A percentile compares a stretch with the other conserved stretches of the same genome.
These are phyloP conservation scores for Onchidella celtica DNA, from an alignment of 2,888 invertebrate species.

Conservation along the genomic window DNA sequence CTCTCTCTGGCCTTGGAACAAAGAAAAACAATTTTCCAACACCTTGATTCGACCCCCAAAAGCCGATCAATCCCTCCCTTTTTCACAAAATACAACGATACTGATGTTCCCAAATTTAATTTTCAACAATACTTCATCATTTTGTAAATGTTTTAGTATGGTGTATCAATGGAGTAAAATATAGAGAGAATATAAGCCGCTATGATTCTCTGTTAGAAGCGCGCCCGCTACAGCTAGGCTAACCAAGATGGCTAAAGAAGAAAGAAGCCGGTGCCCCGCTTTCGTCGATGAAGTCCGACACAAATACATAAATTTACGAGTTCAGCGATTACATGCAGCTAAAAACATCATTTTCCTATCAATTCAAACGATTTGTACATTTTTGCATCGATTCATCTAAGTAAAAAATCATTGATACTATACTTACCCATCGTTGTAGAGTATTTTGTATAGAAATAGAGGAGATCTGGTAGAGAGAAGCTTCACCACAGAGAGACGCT, in stretches of 20 bases:
- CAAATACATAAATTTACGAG: conserved; percentile 39
- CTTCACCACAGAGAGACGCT: conserved; percentile 49
- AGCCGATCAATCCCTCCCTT: neutral
- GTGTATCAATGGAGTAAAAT: conserved; percentile 30
- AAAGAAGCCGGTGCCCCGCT: conserved; percentile 53
- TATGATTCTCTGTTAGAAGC: conserved; percentile 33
- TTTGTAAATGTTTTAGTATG: conserved; percentile 17
- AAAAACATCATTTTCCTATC: conserved; percentile 35
- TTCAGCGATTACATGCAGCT: conserved; percentile 18
- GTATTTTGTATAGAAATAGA: conserved; percentile 47
- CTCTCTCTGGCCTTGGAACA: conserved; percentile 50
- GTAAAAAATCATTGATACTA: conserved; percentile 10
- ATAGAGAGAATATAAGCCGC: conserved; percentile 46
- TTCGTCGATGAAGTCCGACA: conserved; percentile 36
- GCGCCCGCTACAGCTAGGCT: conserved; percentile 25
- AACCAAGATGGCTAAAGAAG: conserved; percentile 57
- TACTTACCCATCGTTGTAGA: conserved; percentile 56
- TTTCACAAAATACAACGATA: neutral
- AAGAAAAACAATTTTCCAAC: conserved; percentile 50
- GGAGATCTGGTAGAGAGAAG: conserved; percentile 44
- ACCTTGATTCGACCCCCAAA: neutral
- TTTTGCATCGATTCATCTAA: conserved; percentile 18
- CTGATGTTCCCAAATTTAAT: conserved; percentile 4
- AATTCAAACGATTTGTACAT: conserved; percentile 26
- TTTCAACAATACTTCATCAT: conserved; percentile 1